Conservation (phyloP, 2,888 invertebrate species). For the Ceraclea dissimilis region DNA sequence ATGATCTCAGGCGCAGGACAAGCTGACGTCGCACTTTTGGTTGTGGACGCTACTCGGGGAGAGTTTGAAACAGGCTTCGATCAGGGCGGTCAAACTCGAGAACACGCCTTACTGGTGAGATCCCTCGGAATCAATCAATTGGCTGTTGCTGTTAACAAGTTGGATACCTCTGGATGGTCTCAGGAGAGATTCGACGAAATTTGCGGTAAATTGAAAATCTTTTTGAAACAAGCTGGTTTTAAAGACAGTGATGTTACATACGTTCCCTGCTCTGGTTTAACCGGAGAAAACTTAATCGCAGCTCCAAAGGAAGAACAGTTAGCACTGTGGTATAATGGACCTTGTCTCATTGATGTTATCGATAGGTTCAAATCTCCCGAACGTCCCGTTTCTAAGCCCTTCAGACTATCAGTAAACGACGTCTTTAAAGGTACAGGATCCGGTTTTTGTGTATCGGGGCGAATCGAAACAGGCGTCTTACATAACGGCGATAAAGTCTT, state of each 20-base stretch:
- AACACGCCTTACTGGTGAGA: slow-evolving; percentile 91
- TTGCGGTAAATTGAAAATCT: slow-evolving; percentile 66
- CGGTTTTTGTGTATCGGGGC: slow-evolving; percentile 85
- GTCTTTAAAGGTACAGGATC: slow-evolving; percentile 82
- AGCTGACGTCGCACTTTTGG: slow-evolving; percentile 94
- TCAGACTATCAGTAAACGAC: slow-evolving; percentile 89
- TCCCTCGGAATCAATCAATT: slow-evolving; percentile 85
- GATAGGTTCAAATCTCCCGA: slow-evolving; percentile 82
- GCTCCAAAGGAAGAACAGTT: slow-evolving; percentile 57
- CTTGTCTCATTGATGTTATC: slow-evolving; percentile 77
- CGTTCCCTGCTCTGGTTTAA: slow-evolving; percentile 94
- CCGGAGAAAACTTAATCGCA: slow-evolving; percentile 83
- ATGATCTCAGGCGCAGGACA: slow-evolving; percentile 99
- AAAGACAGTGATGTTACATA: slow-evolving; percentile 79
- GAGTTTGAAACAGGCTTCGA: slow-evolving; percentile 99
- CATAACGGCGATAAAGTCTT: slow-evolving; percentile 80
- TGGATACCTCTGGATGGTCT: slow-evolving; percentile 94
- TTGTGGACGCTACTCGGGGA: slow-evolving; percentile 91
- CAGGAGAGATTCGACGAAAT: slow-evolving; percentile 88
- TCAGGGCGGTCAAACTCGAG: slow-evolving; percentile 94
- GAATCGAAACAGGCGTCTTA: slow-evolving; percentile 85
- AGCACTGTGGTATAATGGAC: slow-evolving; percentile 74
- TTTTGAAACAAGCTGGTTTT: slow-evolving; percentile 87
- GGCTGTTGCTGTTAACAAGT: slow-evolving; percentile 92
- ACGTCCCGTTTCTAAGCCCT: slow-evolving; percentile 78